These are phyloP conservation scores for Bombycilla garrulus DNA, from an alignment of 2,113 vertebrate species.

Conservation along the genomic window DNA sequence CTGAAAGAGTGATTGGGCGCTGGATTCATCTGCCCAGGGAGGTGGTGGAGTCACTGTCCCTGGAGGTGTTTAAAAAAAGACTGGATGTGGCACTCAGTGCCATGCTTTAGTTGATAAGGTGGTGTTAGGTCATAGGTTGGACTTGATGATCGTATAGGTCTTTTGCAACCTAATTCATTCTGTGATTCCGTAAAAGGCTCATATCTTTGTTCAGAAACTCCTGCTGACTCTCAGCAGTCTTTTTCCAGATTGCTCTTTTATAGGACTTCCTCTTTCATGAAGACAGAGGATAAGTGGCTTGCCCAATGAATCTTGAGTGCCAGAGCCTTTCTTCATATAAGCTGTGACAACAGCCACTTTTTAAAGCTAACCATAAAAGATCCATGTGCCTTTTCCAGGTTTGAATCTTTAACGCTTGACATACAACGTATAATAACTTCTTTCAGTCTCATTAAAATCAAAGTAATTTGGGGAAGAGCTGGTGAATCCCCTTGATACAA, in stretches of 20 bases:
- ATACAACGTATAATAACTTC: not conserved
- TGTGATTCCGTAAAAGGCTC: not conserved
- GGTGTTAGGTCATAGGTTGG: not conserved
- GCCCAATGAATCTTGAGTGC: not conserved
- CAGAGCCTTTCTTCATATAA: not conserved
- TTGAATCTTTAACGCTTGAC: not conserved
- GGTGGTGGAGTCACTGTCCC: not conserved
- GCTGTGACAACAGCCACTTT: not conserved
- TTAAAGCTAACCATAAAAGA: not conserved
- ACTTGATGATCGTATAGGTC: not conserved
- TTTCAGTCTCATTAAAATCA: not conserved
- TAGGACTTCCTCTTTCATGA: not conserved
- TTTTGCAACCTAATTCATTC: not conserved
- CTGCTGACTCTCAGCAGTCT: not conserved
- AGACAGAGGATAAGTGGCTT: not conserved
- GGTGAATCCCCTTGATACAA: not conserved
- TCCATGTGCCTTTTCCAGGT: not conserved
- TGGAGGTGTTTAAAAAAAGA: not conserved
- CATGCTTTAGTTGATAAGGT: not conserved
- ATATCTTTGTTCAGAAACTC: not conserved
- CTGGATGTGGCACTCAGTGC: not conserved
- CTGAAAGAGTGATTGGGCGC: not conserved
- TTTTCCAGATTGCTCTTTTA: not conserved
- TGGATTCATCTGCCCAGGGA: not conserved
- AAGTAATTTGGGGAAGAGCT: not conserved